Conservation (phyloP, 2,113 vertebrate species). For the Sialia sialis region DNA sequence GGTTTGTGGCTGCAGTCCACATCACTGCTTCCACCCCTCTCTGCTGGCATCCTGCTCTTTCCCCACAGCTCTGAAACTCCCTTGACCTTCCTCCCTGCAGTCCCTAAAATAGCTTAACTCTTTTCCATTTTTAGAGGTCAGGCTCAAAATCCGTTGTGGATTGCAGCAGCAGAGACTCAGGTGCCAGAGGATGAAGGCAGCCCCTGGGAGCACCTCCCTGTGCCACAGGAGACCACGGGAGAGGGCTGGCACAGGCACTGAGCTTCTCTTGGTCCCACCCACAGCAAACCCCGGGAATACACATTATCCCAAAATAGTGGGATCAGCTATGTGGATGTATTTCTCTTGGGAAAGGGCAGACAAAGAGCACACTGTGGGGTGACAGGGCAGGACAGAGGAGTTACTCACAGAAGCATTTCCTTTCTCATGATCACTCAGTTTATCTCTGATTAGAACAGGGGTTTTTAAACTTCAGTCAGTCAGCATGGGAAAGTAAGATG, state of each 20-base stretch:
- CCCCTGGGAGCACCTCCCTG: not conserved
- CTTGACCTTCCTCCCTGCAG: not conserved
- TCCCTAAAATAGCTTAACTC: not conserved
- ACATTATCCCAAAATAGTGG: not conserved
- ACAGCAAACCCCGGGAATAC: not conserved
- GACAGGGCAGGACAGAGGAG: slow-evolving; percentile 13
- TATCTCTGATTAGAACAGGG: slow-evolving; percentile 26
- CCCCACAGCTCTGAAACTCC: not conserved
- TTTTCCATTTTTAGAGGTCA: not conserved
- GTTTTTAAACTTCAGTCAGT: not conserved
- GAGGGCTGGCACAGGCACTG: not conserved
- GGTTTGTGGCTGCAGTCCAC: not conserved
- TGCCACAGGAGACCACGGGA: not conserved
- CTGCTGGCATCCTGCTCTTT: not conserved
- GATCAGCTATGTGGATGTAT: not conserved
- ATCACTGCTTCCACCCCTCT: not conserved
- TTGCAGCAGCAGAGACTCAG: not conserved
- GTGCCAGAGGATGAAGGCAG: not conserved
- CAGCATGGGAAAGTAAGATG: slow-evolving; percentile 14
- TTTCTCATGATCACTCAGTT: slow-evolving; percentile 40
- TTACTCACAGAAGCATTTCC: slow-evolving; percentile 47
- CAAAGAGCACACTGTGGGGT: not conserved
- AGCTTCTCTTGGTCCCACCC: not conserved
- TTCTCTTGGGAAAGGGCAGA: slow-evolving; percentile 48
- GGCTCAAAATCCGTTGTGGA: not conserved